A percentile compares a stretch with the other conserved stretches of the same genome.
These are phyloP conservation scores for Hirtodrosophila alboralis DNA, from an alignment of 2,888 invertebrate species.

Conservation along the genomic window DNA sequence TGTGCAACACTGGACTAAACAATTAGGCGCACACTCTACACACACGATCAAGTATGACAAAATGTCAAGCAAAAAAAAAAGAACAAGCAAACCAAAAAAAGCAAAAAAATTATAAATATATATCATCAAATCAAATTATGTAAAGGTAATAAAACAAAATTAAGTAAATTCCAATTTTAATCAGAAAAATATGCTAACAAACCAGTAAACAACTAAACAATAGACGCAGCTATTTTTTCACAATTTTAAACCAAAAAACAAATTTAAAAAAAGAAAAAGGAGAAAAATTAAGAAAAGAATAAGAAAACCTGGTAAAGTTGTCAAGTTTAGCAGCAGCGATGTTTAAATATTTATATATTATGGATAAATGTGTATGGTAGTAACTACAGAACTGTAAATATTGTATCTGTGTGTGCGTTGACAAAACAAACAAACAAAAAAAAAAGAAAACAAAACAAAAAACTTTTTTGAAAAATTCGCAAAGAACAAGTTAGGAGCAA, in stretches of 20 bases:
- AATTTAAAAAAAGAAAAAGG: conserved; percentile 12
- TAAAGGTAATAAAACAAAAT: no score
- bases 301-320: conserved; percentile 25
- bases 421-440: conserved; percentile 23
- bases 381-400: conserved; percentile 62
- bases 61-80: conserved; percentile 12
- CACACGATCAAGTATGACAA: conserved; percentile 33
- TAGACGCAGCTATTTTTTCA: conserved; percentile 78
- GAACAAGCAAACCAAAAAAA: conserved; percentile 15
- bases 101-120: conserved; percentile 35
- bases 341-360: conserved; percentile 37
- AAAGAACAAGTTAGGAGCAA: conserved; percentile 38
- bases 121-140: conserved; percentile 73
- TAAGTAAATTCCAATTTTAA: conserved; percentile 65
- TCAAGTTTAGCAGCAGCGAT: conserved; percentile 33
- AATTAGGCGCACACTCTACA: conserved; percentile 55
- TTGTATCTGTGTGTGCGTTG: conserved; percentile 60
- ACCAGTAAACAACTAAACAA: conserved; percentile 58
- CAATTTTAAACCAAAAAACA: conserved; percentile 62
- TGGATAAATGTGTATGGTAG: conserved; percentile 48
- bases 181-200: conserved; percentile 40
- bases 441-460: conserved; percentile 19
- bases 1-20: conserved; percentile 34
- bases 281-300: conserved; percentile 2
- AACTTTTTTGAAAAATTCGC: conserved; percentile 55